phyloP scores from a whole-genome alignment of 2,888 invertebrate species.

The Rhagonycha lutea region DNA sequence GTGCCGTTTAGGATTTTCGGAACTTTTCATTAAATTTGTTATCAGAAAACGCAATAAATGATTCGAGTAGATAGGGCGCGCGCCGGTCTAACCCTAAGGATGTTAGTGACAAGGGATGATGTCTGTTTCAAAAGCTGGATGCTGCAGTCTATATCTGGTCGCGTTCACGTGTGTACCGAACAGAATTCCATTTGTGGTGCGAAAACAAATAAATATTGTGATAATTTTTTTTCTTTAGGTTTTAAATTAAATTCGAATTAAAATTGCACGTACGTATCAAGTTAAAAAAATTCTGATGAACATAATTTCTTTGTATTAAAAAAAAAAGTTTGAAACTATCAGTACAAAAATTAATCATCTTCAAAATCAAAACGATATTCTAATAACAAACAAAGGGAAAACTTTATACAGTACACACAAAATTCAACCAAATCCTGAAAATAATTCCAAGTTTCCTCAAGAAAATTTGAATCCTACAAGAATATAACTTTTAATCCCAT shows the following conservation, averaged over 20 bases:
- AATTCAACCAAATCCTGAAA: not conserved
- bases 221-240: not conserved
- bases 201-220: not conserved
- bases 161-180: slow-evolving; percentile 31
- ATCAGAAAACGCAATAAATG: slow-evolving; percentile 23
- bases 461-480: not conserved
- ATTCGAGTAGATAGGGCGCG: slow-evolving; percentile 19
- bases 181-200: not conserved
- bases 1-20: not conserved
- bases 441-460: not conserved
- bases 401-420: not conserved
- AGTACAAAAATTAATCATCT: not conserved
- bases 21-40: slow-evolving; percentile 11
- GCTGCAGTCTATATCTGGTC: slow-evolving; percentile 42
- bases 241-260: not conserved
- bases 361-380: not conserved
- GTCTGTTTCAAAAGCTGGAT: slow-evolving; percentile 40
- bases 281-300: not conserved
- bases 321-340: not conserved
- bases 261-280: not conserved
- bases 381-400: not conserved
- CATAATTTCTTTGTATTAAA: not conserved
- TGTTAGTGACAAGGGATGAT: slow-evolving; percentile 39
- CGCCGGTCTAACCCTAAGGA: slow-evolving; percentile 32
- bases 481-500: not conserved